These are phyloP conservation scores for Cephus runcator DNA, from an alignment of 2,888 invertebrate species.

Conservation along the genomic window DNA sequence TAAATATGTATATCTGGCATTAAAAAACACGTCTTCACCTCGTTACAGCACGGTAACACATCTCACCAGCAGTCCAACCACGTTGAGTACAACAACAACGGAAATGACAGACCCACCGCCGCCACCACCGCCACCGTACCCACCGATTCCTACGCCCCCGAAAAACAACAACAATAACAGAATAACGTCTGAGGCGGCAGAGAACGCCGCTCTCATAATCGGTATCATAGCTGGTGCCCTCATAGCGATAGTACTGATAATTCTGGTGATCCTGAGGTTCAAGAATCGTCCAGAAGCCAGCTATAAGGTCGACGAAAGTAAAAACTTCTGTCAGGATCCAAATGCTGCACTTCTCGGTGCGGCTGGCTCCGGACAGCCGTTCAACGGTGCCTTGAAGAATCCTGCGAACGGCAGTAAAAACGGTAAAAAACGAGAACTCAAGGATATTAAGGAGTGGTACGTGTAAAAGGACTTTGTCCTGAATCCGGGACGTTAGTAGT, in stretches of 20 bases:
- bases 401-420: constrained; percentile 64
- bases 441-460: constrained; percentile 97
- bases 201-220: constrained; percentile 81
- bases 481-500: not conserved
- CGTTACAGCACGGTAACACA: constrained; percentile 50
- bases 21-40: not conserved
- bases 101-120: constrained; percentile 61
- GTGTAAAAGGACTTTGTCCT: constrained; percentile 71
- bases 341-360: constrained; percentile 81
- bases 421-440: constrained; percentile 79
- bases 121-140: constrained; percentile 54
- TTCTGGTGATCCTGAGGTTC: constrained; percentile 90
- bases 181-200: constrained; percentile 77
- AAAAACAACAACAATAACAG: constrained; percentile 56
- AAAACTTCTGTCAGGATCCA: constrained; percentile 80
- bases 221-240: constrained; percentile 91
- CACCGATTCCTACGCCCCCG: constrained; percentile 60
- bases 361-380: constrained; percentile 65
- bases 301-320: constrained; percentile 92
- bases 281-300: constrained; percentile 87
- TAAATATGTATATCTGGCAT: not conserved
- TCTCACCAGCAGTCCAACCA: constrained; percentile 45
- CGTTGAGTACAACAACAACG: constrained; percentile 45
- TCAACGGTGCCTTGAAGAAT: constrained; percentile 58
- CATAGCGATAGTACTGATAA: constrained; percentile 90